A percentile compares a stretch with the other conserved stretches of the same genome.
These are phyloP conservation scores for Fringilla coelebs DNA, from an alignment of 2,797 vertebrate species.

Conservation along the genomic window DNA sequence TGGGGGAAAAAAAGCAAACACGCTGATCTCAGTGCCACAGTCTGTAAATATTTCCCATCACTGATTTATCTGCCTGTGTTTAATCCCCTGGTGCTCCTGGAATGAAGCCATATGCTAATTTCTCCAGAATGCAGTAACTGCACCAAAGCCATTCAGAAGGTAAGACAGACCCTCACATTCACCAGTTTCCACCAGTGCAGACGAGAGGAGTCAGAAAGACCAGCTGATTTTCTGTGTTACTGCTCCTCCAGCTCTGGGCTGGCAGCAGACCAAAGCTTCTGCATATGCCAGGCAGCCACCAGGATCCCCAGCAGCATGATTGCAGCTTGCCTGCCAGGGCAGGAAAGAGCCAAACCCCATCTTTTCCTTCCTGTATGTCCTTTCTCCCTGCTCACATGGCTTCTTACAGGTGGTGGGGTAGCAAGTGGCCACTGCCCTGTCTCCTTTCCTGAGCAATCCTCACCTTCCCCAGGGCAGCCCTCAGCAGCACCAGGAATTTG, in stretches of 20 bases:
- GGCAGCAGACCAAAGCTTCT: neutral
- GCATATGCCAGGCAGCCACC: neutral
- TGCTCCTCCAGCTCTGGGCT: neutral
- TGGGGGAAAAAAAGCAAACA: rapidly evolving
- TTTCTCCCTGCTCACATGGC: neutral
- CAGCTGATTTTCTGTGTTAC: neutral
- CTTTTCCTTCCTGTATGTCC: neutral
- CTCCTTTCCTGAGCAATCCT: neutral
- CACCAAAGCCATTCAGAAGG: neutral
- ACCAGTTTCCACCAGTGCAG: neutral
- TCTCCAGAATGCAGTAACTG: neutral
- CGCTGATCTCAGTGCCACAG: neutral
- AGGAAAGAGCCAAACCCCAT: neutral
- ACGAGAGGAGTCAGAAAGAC: neutral
- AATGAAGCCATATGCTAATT: neutral
- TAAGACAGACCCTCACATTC: neutral
- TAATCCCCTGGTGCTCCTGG: neutral
- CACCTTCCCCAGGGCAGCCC: neutral
- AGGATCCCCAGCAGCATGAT: neutral
- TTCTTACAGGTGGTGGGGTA: neutral
- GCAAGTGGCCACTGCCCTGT: neutral
- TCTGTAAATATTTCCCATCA: neutral
- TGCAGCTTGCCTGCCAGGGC: neutral
- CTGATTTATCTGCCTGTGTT: neutral
- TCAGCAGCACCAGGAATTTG: neutral